Percentiles rank a stretch among this genome's conserved stretches.
These are phyloP conservation scores for Conopomorpha cramerella DNA, from an alignment of 1,140 invertebrate genomes.

Conservation along the genomic window DNA sequence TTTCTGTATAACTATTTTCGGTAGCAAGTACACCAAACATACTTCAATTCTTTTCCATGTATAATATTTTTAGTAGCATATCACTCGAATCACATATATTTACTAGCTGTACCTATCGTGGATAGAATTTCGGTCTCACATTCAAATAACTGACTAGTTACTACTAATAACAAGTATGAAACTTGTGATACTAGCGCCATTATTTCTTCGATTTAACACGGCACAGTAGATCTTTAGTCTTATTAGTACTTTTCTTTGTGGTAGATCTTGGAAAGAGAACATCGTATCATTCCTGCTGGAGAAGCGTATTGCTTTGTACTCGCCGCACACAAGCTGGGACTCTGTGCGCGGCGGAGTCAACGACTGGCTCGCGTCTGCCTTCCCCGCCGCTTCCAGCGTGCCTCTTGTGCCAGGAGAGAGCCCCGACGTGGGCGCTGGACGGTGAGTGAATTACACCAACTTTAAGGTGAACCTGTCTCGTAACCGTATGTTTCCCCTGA, in stretches of 20 bases:
- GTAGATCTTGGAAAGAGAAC: constrained; percentile 75
- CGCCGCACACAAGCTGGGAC: constrained; percentile 93
- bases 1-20: too few species aligned
- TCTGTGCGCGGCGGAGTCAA: constrained; percentile 82
- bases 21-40: too few species aligned
- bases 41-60: too few species aligned
- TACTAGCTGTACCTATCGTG: background rate
- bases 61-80: constrained; percentile 1
- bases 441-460: constrained; percentile 28
- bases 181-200: too few species aligned
- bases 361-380: constrained; percentile 85
- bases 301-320: constrained; percentile 88
- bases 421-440: constrained; percentile 66
- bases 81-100: background rate
- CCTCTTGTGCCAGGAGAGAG: constrained; percentile 55
- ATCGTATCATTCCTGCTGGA: constrained; percentile 83
- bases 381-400: constrained; percentile 50
- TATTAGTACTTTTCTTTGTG: too few species aligned
- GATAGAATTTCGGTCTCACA: too few species aligned
- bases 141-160: too few species aligned
- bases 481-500: too few species aligned
- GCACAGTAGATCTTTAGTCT: too few species aligned
- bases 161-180: too few species aligned
- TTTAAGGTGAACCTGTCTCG: too few species aligned
- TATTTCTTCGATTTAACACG: too few species aligned